Evolutionary conservation across 1,140 invertebrate genomes (phyloP).

Genomic region (Drosophila sulfurigaster): DNA sequence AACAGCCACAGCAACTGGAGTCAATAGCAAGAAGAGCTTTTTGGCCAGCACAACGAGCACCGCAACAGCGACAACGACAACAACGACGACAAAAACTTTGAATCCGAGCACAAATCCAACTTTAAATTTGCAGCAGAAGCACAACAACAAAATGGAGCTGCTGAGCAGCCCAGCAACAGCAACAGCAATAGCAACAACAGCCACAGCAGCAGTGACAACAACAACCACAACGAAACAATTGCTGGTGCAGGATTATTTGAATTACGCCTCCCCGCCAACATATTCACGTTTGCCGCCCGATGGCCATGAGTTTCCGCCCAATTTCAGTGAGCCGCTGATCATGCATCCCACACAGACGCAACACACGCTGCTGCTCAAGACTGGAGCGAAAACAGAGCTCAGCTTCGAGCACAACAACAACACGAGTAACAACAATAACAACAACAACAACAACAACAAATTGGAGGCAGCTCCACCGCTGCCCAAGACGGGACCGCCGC

Average conservation of each 20-base stretch:
- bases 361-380: slow-evolving; percentile 32
- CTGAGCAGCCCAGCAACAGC: slow-evolving; percentile 65
- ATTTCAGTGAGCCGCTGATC: slow-evolving; percentile 88
- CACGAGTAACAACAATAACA: slow-evolving; percentile 27
- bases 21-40: slow-evolving; percentile 29
- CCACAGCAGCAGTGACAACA: slow-evolving; percentile 34
- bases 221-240: slow-evolving; percentile 67
- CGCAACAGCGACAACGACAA: slow-evolving; percentile 9
- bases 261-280: slow-evolving; percentile 82
- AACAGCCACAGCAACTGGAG: slow-evolving; percentile 22
- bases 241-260: slow-evolving; percentile 79
- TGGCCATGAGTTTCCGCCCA: slow-evolving; percentile 93
- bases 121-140: slow-evolving; percentile 33
- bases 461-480: slow-evolving; percentile 64
- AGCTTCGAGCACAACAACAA: slow-evolving; percentile 45
- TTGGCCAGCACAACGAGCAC: slow-evolving; percentile 1
- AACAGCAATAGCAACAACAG: slow-evolving; percentile 35
- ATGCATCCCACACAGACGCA: slow-evolving; percentile 64
- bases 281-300: slow-evolving; percentile 93
- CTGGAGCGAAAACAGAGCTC: slow-evolving; percentile 41
- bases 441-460: slow-evolving; percentile 56
- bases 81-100: slow-evolving; percentile 15
- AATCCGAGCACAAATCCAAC: slow-evolving; percentile 28
- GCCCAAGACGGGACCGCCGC: slow-evolving; percentile 78
- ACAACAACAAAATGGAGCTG: slow-evolving; percentile 76